Percentiles rank a stretch among this genome's conserved stretches.
Conservation (phyloP, 2,113 vertebrate species). For the Dendropsophus ebraccatus region DNA sequence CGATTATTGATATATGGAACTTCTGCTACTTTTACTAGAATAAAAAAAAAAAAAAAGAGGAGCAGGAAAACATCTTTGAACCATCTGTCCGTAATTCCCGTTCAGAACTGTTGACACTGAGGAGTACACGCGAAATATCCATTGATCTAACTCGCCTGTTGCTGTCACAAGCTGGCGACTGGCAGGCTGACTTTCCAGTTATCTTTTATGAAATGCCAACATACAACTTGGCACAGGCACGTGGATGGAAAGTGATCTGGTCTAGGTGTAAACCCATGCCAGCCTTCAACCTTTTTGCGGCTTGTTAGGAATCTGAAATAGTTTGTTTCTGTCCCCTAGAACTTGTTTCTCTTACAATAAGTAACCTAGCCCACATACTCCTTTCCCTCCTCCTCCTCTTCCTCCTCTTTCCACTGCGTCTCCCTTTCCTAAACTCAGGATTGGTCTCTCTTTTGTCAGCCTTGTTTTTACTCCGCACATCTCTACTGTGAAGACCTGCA, state of each 20-base stretch:
- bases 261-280: slow-evolving; percentile 20
- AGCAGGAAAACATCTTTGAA: slow-evolving; percentile 12
- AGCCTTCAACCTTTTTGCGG: not conserved
- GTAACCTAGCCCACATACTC: slow-evolving; percentile 47
- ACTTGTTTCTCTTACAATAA: slow-evolving; percentile 52
- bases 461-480: slow-evolving; percentile 35
- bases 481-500: slow-evolving; percentile 43
- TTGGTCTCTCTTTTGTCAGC: slow-evolving; percentile 50
- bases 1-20: not conserved
- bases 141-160: slow-evolving; percentile 10
- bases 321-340: slow-evolving; percentile 32
- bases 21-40: not conserved
- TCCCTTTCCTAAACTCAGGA: slow-evolving; percentile 21
- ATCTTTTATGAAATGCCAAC: slow-evolving; percentile 16
- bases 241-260: not conserved
- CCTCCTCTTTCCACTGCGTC: not conserved
- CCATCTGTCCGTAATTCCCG: slow-evolving; percentile 50
- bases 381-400: slow-evolving; percentile 27
- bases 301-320: slow-evolving; percentile 11
- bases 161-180: not conserved
- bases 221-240: slow-evolving; percentile 39
- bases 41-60: not conserved
- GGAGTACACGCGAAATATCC: slow-evolving; percentile 30
- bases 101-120: slow-evolving; percentile 6
- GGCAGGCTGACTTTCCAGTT: slow-evolving; percentile 20